Base-by-base conservation (phyloP, 2,797 vertebrate species). In the Adrianichthys oophorus region DNA sequence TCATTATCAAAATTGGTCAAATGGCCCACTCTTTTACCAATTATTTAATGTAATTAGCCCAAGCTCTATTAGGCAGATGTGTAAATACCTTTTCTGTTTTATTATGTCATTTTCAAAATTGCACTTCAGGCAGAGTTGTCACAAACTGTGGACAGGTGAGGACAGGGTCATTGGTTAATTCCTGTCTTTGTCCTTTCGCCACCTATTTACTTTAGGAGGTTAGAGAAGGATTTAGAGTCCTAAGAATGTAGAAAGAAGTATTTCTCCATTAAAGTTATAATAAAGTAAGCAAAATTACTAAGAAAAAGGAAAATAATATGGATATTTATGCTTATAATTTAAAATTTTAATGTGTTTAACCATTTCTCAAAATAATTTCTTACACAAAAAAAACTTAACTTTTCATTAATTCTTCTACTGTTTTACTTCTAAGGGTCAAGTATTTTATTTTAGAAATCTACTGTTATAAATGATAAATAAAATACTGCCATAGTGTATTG, bases 1-100 rank as follows among this genome's bases (percentile, higher is more conserved):
- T 92, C 90, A 92, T 95, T 96, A 93, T 72, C 91, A 91, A 92
- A 94, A 95, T 97, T 96, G 93, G 92, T 91, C 86, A 91, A 94
- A 94, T 91, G 91, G 87, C 82, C 83, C 56, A 74, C 87, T 89
- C 87, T 90, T 92, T 94, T 95, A 95, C 92, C 94, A 94, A 93
- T 95, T 93, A 94, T 93, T 93, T 92, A 89, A 92, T 88, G 79
- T 91, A 94, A 95, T 95, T 94, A 93, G 85, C 88, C 76, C 62
- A 72, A 49, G 87, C 89, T 86, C 90, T 87, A 89, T 87, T 88
- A 91, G 80, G 87, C 88, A 75, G 91, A 92, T 90, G 85, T 90
- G 77, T 91, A 93, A 92, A 93, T 87, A 92, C 79, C 78, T 90
- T 90, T 80, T 80, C 51, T 78, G 76, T 87, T 90, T 83, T 87